Evolutionary conservation across 2,113 vertebrate genomes (phyloP).

Genomic region (Megaceryle torquata): DNA sequence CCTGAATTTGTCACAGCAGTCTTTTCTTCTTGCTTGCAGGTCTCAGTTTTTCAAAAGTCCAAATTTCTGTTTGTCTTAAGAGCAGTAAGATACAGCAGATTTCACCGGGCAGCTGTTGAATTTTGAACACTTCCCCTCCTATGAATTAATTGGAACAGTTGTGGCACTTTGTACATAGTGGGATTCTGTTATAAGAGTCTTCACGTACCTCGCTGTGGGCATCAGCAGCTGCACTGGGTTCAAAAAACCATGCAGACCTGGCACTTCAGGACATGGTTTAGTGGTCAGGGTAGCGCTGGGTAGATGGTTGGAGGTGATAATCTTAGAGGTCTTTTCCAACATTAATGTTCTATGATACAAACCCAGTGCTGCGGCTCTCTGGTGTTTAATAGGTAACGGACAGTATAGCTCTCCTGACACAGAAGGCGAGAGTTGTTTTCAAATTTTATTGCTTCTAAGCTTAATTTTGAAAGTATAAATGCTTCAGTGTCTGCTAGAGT

Average conservation of each 20-base stretch:
- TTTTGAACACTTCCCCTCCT: not conserved
- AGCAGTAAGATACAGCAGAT: not conserved
- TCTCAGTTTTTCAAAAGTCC: not conserved
- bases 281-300: no score
- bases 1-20: not conserved
- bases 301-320: no score
- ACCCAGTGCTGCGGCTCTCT: not conserved
- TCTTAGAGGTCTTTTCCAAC: no score
- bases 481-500: not conserved
- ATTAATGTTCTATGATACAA: no score
- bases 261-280: no score
- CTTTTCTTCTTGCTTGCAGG: not conserved
- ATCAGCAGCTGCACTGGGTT: not conserved
- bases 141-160: not conserved
- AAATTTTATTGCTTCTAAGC: not conserved
- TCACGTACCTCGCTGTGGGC: not conserved
- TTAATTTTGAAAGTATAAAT: not conserved
- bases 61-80: not conserved
- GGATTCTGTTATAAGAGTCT: not conserved
- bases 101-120: not conserved
- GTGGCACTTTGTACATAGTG: not conserved
- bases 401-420: not conserved
- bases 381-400: not conserved
- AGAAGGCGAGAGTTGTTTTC: not conserved
- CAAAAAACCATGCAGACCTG: no score